Percentiles rank a stretch among this genome's conserved stretches.
Evolutionary conservation across 1,140 invertebrate genomes (phyloP).

Genomic region (Mactra quadrangularis): DNA sequence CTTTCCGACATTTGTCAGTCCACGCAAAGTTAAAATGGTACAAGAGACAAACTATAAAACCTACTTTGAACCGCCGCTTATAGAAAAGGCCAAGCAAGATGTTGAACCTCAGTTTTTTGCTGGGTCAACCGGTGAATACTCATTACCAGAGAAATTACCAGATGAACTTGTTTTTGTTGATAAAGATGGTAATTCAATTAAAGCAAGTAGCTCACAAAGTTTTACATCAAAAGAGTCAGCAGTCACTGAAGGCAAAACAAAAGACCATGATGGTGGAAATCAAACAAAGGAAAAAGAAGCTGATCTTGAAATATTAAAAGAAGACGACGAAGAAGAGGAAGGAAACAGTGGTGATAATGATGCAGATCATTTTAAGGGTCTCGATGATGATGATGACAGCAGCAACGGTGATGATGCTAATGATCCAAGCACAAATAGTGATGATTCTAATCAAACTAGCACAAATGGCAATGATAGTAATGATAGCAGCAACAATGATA

Average conservation of each 20-base stretch:
- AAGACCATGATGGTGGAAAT: neutral
- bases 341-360: constrained; percentile 12
- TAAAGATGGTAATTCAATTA: constrained; percentile 45
- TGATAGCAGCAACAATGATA: too few species aligned
- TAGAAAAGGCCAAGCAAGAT: constrained; percentile 61
- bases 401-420: too few species aligned
- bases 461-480: too few species aligned
- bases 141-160: constrained; percentile 67
- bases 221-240: constrained; percentile 17
- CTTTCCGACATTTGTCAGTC: constrained; percentile 68
- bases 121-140: constrained; percentile 65
- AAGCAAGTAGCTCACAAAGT: constrained; percentile 40
- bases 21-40: constrained; percentile 61
- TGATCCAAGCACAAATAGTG: too few species aligned
- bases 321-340: constrained; percentile 42
- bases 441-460: too few species aligned
- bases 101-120: constrained; percentile 69
- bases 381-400: too few species aligned
- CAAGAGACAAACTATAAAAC: constrained; percentile 65
- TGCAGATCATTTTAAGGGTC: too few species aligned
- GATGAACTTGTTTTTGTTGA: constrained; percentile 68
- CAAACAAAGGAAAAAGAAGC: neutral
- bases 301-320: constrained; percentile 4
- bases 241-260: constrained; percentile 5
- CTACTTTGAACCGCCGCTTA: constrained; percentile 66